A percentile compares a stretch with the other conserved stretches of the same genome.
Conservation (phyloP, 2,888 invertebrate genomes). For the Chrysotoxum bicinctum region DNA sequence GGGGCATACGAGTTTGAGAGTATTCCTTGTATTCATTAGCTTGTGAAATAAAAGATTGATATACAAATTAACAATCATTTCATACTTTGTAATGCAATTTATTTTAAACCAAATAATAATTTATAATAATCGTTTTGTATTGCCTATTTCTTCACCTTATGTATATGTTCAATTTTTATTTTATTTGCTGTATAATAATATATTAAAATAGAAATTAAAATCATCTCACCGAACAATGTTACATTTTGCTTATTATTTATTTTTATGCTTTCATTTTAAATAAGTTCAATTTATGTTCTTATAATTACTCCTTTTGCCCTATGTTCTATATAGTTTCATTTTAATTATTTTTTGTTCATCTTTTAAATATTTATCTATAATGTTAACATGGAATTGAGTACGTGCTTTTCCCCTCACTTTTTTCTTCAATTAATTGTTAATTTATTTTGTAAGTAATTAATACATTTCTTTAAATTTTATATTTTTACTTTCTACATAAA, state of each 20-base stretch:
- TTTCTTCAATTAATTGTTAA: slow-evolving; percentile 56
- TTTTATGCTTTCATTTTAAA: slow-evolving; percentile 28
- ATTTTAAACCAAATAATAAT: slow-evolving; percentile 74
- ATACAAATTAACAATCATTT: not conserved
- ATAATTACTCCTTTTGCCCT: slow-evolving; percentile 32
- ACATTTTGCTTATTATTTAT: slow-evolving; percentile 22
- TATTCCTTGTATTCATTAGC: too few species aligned
- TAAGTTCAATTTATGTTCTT: slow-evolving; percentile 51
- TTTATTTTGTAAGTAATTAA: slow-evolving; percentile 50
- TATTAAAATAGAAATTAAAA: slow-evolving; percentile 67
- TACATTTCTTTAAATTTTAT: slow-evolving; percentile 32
- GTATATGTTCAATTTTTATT: slow-evolving; percentile 49
- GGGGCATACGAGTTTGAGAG: too few species aligned
- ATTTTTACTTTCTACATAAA: slow-evolving; percentile 45
- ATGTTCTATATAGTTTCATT: slow-evolving; percentile 55
- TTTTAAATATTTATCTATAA: slow-evolving; percentile 78
- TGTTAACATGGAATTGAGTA: slow-evolving; percentile 81
- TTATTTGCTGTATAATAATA: slow-evolving; percentile 51
- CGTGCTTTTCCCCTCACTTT: slow-evolving; percentile 76
- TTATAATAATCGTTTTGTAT: slow-evolving; percentile 63
- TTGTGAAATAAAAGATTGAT: too few species aligned
- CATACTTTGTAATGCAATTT: slow-evolving; percentile 71
- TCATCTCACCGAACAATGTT: slow-evolving; percentile 61
- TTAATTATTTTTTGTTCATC: slow-evolving; percentile 3
- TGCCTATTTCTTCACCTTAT: slow-evolving; percentile 36